Percentiles rank a stretch among this genome's conserved stretches.
Evolutionary conservation across 2,113 vertebrate species (phyloP).

Genomic region (Anthoscopus minutus): DNA sequence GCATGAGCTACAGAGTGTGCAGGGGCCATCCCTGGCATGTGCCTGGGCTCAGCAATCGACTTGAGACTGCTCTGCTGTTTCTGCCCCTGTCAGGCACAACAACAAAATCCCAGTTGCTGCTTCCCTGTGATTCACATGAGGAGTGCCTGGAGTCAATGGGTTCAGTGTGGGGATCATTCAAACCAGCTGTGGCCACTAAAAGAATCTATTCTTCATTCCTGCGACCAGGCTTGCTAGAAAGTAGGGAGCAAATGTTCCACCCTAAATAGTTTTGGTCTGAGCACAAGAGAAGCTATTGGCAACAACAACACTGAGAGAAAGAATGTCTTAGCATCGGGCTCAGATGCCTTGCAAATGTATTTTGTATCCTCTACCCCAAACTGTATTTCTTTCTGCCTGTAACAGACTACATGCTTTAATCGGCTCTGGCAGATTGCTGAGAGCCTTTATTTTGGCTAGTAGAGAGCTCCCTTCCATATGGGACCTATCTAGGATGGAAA

Average conservation of each 20-base stretch:
- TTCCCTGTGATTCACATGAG: neutral
- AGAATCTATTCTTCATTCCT: slow-evolving; percentile 40
- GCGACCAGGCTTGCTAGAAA: slow-evolving; percentile 29
- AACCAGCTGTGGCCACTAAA: slow-evolving; percentile 40
- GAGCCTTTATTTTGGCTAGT: slow-evolving; percentile 30
- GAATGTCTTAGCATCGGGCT: neutral
- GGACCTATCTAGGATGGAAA: neutral
- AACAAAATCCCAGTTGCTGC: neutral
- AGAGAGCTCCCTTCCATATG: neutral
- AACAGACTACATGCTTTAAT: neutral
- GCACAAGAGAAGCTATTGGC: slow-evolving; percentile 39
- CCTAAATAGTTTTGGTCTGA: slow-evolving; percentile 46
- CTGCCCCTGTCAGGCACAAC: neutral
- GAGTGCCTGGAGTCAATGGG: slow-evolving; percentile 27
- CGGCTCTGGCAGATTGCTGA: neutral
- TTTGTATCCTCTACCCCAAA: neutral
- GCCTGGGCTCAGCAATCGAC: neutral
- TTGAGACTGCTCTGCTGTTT: neutral
- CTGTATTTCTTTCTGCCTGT: neutral
- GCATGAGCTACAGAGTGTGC: neutral
- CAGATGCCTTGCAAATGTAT: slow-evolving; percentile 31
- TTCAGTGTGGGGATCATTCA: slow-evolving; percentile 51
- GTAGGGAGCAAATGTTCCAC: slow-evolving; percentile 47
- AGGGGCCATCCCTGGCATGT: neutral
- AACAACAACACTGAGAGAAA: neutral